Base-by-base conservation (phyloP, 2,113 vertebrate genomes). In the Silurus meridionalis region DNA sequence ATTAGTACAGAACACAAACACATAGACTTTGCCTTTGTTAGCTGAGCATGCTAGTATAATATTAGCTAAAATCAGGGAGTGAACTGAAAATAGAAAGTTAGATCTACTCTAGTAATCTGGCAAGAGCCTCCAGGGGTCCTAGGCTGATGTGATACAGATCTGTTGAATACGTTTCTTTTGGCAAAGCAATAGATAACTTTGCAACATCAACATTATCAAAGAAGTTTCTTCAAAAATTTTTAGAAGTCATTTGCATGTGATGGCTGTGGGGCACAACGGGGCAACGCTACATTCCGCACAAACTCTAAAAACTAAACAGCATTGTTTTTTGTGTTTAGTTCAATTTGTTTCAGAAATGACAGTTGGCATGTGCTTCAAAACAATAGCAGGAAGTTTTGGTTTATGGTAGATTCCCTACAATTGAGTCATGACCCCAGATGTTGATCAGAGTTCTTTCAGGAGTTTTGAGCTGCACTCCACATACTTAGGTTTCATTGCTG, bases 301-400 rank as follows among this genome's bases (percentile, higher is more conserved):
- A 80, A 57, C 58, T 80, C 37, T 19, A 8, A 55, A 57, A 3
- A 8, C 15, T 83, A 69, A 84, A 87, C 84, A 83, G 17, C 28
- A 83, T 86, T 83, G 80, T 87, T 87, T 84, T 81, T 72, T 84
- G 80, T 58, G 67, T 61, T 87, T 87, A 74, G 61, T 58, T 58
- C 80, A 82, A 89, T 60, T 85, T 86, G 81, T 82, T 79, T 79
- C 81, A 75, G 80, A 74, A 82, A 82, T n/a, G 61, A 75, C 74
- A 53, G 69, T 80, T 87, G 81, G 88, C 82, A 19, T 67, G 67
- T n/a, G n/a, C 23, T 83, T 71, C 84, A 87, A 80, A 89, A 84
- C 83, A 78, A 67, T 67, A 86, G 86, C 88, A 87, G 84, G 86
- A 89, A 83, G 84, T 87, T 48, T 86, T 80, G 82, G 60, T 80